Conservation (phyloP, 1,140 invertebrate species). For the Drosophila baimaii region DNA sequence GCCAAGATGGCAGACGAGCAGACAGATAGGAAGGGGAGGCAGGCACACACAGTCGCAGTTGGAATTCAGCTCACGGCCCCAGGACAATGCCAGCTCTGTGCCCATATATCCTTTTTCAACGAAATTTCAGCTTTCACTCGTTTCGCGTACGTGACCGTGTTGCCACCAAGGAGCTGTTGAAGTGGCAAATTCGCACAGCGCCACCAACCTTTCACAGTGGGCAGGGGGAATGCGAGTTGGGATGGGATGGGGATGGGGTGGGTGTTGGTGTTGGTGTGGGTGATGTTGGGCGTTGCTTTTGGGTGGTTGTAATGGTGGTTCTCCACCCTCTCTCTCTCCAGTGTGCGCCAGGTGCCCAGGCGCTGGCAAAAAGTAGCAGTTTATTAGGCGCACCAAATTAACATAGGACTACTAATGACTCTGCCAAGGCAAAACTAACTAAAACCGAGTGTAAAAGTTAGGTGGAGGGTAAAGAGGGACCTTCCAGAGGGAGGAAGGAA, state of each 20-base stretch:
- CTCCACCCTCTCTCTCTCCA: not conserved
- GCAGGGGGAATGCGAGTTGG: not conserved
- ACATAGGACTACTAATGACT: slow-evolving; percentile 76
- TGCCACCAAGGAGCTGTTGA: slow-evolving; percentile 84
- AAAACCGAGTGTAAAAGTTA: not conserved
- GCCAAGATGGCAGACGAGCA: slow-evolving; percentile 66
- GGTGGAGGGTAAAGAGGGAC: no score
- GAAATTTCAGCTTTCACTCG: slow-evolving; percentile 81
- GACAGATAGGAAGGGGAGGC: slow-evolving; percentile 27
- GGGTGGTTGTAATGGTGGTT: slow-evolving; percentile 15
- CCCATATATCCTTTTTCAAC: slow-evolving; percentile 82
- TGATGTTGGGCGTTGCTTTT: slow-evolving; percentile 4
- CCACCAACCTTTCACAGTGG: slow-evolving; percentile 31
- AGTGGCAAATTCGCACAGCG: slow-evolving; percentile 84
- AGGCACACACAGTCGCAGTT: slow-evolving; percentile 34
- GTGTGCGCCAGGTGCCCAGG: slow-evolving; percentile 29
- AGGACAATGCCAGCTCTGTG: slow-evolving; percentile 75
- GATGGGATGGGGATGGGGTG: not conserved
- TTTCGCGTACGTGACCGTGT: slow-evolving; percentile 73
- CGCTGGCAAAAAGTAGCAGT: slow-evolving; percentile 71
- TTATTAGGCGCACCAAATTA: slow-evolving; percentile 83
- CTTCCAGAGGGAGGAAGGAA: not conserved
- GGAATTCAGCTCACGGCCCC: slow-evolving; percentile 64
- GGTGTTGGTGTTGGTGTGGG: not conserved
- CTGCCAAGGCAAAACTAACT: slow-evolving; percentile 38